Base-by-base conservation (phyloP, 2,797 vertebrate genomes). In the Cirrhinus mrigala region DNA sequence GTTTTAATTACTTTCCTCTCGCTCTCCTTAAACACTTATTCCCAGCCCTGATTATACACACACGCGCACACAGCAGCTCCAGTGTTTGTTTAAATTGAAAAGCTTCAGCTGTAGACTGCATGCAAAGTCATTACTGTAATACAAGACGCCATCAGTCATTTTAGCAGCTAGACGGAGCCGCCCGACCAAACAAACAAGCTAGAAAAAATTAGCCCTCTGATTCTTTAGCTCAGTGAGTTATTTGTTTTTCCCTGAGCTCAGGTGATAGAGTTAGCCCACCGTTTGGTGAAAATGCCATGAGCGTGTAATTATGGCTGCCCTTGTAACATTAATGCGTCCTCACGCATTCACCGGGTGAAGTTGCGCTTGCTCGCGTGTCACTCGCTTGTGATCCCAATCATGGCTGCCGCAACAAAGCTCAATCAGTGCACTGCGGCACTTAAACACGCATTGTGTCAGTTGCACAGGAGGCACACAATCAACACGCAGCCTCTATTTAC, bases 1-100 rank as follows among this genome's bases (percentile, higher is more conserved):
- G 58, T 92, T 94, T 94, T 94, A 94, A 94, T 95, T 94, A 94
- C 92, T 92, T 92, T 92, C 85, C 85, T 86, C 82, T 46, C 79
- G 44, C 58, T 81, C 74, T 83, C 60, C 29, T 85, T 87, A 89
- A 84, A 60, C 86, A 87, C 88, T 84, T 88, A 82, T 85, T 81
- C 87, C 82, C 79, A 85, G 27, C 16, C 60, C 64, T 68, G 69
- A 83, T 73, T 83, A 70, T 85, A 86, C 86, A 84, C 52, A 79
- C 74, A 62, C 70, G 22, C 56, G 11, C 56, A 78, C 56, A 52
- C 81, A 27, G 54, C 56, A 78, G 82, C 81, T 54, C 77, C 71
- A 46, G 58, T 79, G 84, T 75, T 70, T 73, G 77, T 83, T 71
- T 82, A 82, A 75, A 88, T 88, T 86, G 83, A 85, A 88, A 89